Base-by-base conservation (phyloP, 2,113 vertebrate genomes). In the Psilopsiagon aurifrons region DNA sequence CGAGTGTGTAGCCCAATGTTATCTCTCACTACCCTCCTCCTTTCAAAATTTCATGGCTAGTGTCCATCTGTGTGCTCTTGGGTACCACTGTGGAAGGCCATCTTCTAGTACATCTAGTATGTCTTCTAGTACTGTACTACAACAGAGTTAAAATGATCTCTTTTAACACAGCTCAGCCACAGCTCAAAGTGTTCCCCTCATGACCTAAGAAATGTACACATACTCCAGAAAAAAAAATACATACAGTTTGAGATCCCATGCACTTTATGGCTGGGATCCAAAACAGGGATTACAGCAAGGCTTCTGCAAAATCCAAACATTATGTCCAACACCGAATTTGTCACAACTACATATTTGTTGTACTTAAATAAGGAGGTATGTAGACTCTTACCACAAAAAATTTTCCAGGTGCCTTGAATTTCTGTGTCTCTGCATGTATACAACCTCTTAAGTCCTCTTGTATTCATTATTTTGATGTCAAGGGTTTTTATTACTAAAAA, bases 1-100 rank as follows among this genome's bases (percentile, higher is more conserved):
- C n/a, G 84, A 44, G 23, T 29, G 13, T 24, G 29, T 35, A 87
- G 18, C 43, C 39, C 25, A 74, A 22, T 0, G 0, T 55, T 55
- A n/a, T 24, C 18, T 55, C 31, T 69, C 18, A 75, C 24, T 24
- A 70, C 5, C 1, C 7, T 77, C 4, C 13, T 20, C 7, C 35
- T 52, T 77, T 27, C 29, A 68, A 73, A 87, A 78, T 68, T 43
- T 63, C 55, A 24, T 23, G 5, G 31, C 4, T 69, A 75, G 17
- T 41, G 25, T 52, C 43, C 19, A 44, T 12, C 10, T 74, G 3
- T 51, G 17, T 79, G 25, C 20, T 68, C 6, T 37, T 25, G 10
- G 7, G 15, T 49, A 44, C 28, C 11, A 29, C 9, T 39, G 60
- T 52, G 27, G 18, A 86, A 74, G 31, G 7, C 11, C 47, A 83